A percentile compares a stretch with the other conserved stretches of the same genome.
Conservation (phyloP, 2,888 invertebrate genomes). For the Nephrotoma guestfalica region DNA sequence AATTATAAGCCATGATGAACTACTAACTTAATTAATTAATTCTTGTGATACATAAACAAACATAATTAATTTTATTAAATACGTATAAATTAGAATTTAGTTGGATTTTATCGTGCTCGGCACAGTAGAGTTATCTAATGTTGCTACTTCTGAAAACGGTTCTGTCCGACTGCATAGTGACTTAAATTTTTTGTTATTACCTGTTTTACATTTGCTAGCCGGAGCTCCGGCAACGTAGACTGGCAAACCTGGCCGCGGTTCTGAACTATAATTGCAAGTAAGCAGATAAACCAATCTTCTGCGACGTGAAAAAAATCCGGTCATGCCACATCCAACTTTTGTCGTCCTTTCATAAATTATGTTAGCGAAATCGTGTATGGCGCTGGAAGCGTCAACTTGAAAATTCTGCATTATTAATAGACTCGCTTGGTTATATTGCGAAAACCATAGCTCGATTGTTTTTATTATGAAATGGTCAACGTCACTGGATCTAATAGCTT, state of each 20-base stretch:
- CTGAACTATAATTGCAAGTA: neutral
- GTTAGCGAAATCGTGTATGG: neutral
- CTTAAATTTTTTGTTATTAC: neutral
- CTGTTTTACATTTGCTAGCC: neutral
- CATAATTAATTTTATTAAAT: too few species aligned
- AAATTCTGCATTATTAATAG: too few species aligned
- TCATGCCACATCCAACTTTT: neutral
- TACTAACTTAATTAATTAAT: too few species aligned
- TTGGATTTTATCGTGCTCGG: too few species aligned
- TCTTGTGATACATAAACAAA: too few species aligned
- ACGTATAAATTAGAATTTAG: too few species aligned
- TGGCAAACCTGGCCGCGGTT: neutral
- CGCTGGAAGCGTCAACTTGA: too few species aligned
- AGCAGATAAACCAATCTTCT: neutral
- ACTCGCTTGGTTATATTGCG: too few species aligned
- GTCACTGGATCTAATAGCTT: neutral
- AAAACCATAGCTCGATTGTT: neutral
- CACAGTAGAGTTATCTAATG: too few species aligned
- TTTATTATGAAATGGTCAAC: neutral
- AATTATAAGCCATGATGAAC: too few species aligned
- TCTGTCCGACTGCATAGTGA: neutral
- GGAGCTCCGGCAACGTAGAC: neutral
- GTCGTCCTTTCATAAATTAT: neutral
- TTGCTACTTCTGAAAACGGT: too few species aligned
- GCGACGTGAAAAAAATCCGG: neutral